Evolutionary conservation across 1,140 invertebrate species (phyloP), one percentile per base, ranked within the genome.

Genomic region (Heliothis subflexa): DNA sequence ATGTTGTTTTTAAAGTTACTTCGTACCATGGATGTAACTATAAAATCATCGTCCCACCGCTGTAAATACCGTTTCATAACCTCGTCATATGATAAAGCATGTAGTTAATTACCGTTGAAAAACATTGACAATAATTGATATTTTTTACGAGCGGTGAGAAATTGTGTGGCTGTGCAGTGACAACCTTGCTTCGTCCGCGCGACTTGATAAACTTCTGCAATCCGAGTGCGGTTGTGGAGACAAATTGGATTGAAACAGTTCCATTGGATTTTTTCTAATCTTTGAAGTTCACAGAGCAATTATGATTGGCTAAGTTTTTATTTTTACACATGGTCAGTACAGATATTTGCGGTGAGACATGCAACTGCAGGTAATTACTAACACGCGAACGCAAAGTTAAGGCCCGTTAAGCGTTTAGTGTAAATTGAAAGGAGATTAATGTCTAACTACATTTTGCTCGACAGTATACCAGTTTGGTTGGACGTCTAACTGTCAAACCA

Each of bases 261-360:
- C 59, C 74, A 77, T n/a, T 40, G 28, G n/a, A 21, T 77, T 77
- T 66, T 54, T 66, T 73, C 71, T 72, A 55, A 72, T 72, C 68
- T 72, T 73, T 55, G 50, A 55, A 77, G 61, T 77, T 77, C 62
- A 77, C 28, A 77, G 62, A 14, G 52, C 14, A 66, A 68, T 77
- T 54, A 55, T 68, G 45, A 77, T 77, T 55, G 21, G 33, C 57
- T 52, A 62, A 62, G 55, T 75, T 68, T 68, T 68, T 62, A 40
- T 62, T 68, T 47, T 50, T 25, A 52, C 47, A 54, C 28, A 55
- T 52, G 68, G 14, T 12, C 49, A 55, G 28, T 73, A 40, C 28
- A 21, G 28, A 57, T 47, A 49, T 59, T 73, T 59, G 71, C 18
- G 54, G 4, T 62, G 47, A 25, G 16, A 57, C 55, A 59, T 59